Percentiles rank a stretch among this genome's conserved stretches.
Evolutionary conservation across 2,113 vertebrate genomes (phyloP).

Genomic region (Zosterops japonicus): DNA sequence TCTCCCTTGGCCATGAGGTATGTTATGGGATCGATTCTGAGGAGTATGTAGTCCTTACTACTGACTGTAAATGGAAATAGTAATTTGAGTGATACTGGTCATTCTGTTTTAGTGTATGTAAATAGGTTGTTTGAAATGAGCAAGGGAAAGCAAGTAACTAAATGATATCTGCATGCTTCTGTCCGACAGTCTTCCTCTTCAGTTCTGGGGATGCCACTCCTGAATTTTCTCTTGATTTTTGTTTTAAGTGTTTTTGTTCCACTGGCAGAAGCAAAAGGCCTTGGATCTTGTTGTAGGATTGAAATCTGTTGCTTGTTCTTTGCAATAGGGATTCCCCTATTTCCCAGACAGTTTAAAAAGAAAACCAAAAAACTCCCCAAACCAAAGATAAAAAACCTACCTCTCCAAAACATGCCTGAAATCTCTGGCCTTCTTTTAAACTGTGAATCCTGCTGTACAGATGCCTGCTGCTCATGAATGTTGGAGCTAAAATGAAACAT

Average conservation of each 20-base stretch:
- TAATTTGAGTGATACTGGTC: background rate
- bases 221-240: background rate
- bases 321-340: background rate
- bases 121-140: background rate
- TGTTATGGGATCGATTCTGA: accelerated
- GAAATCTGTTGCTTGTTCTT: background rate
- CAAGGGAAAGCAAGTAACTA: background rate
- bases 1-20: conserved; percentile 30
- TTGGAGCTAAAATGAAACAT: background rate
- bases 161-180: background rate
- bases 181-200: accelerated
- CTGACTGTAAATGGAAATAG: background rate
- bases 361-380: accelerated
- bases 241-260: background rate
- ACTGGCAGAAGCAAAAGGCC: background rate
- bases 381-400: background rate
- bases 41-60: background rate
- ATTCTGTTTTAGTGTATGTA: background rate
- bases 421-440: background rate
- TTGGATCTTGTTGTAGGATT: background rate
- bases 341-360: background rate
- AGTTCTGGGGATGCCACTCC: background rate
- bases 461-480: background rate
- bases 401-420: background rate
- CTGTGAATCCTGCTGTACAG: background rate